Base-by-base conservation (phyloP, 2,888 invertebrate genomes). In the Apodemia mormo region DNA sequence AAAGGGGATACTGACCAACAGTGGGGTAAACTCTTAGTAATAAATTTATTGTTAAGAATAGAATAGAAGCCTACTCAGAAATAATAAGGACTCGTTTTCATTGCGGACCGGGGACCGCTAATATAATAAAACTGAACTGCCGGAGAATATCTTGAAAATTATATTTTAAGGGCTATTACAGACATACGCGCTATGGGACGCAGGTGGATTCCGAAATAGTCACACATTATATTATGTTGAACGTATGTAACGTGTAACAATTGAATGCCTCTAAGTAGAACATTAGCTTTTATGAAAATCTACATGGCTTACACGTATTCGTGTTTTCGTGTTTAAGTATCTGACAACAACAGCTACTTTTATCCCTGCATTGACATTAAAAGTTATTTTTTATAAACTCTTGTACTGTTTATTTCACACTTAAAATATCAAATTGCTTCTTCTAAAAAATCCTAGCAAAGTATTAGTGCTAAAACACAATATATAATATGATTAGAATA, bases 201-300 rank as follows among this genome's bases (percentile, higher is more conserved):
- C 90, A 90, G 90, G 89, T 90, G 90, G 83, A 81, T 79, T 82
- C 86, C 85, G 86, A 86, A 89, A 89, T 89, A 86, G 89, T 86
- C 84, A 33, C 58, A 58, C 33, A 58, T 58, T 58, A 30, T 49
- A 49, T 14, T 58, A 30, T 6, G 33, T 14, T 29, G 33, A 30
- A 58, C 8, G 12, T 58, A 30, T 33, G 33, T 29, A 33, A 58
- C 58, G 12, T 30, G 58, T 30, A 10, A 10, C 58, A 30, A 30
- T 58, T 22, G 30, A 4, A 58, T 1, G 9, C 58, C 30, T 30
- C 30, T 58, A 58, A 30, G 9, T 58, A 10, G 58, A 58, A 58
- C 45, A 45, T 45, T 12, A 45, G 45, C 10, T 2, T 10, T 45
- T 30, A 29, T 3, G 30, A 58, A 30, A 10, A 7, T 56, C 58